Conservation (phyloP, 1,140 invertebrate genomes). For the Drosophila tsacasi region DNA sequence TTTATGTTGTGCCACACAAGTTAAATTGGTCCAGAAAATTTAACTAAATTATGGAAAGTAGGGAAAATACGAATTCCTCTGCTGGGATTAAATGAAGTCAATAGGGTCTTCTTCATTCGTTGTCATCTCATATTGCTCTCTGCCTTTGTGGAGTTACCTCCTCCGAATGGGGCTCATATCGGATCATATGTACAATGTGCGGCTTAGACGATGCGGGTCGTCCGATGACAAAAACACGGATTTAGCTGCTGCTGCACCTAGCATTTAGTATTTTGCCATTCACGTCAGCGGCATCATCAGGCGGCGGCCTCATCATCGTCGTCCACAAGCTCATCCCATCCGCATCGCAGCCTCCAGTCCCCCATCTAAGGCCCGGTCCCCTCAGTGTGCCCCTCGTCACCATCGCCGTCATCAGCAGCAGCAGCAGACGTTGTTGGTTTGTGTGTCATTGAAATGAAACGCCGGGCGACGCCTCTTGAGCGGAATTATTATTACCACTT, state of each 20-base stretch:
- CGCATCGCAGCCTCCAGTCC: background rate
- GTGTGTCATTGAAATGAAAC: constrained; percentile 84
- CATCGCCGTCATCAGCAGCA: constrained; percentile 6
- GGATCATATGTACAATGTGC: constrained; percentile 32
- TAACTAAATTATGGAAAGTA: too few relatives aligned
- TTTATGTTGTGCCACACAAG: too few relatives aligned
- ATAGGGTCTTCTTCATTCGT: constrained; percentile 8
- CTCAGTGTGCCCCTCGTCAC: constrained; percentile 25
- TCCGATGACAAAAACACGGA: constrained; percentile 56
- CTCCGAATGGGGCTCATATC: constrained; percentile 25
- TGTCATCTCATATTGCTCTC: background rate
- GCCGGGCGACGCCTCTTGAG: constrained; percentile 80
- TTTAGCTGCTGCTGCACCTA: constrained; percentile 48
- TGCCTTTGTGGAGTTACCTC: constrained; percentile 10
- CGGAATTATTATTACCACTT: constrained; percentile 84
- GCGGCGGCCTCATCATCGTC: constrained; percentile 29
- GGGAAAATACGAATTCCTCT: background rate
- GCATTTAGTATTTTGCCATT: constrained; percentile 51
- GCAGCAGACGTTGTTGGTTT: constrained; percentile 62
- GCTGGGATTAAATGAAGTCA: background rate
- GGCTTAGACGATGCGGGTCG: constrained; percentile 50
- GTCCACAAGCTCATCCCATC: background rate
- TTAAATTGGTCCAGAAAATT: too few relatives aligned
- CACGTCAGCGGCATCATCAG: constrained; percentile 48
- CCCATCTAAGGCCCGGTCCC: background rate